Conservation (phyloP, 2,113 vertebrate genomes). For the Pungitius pungitius region DNA sequence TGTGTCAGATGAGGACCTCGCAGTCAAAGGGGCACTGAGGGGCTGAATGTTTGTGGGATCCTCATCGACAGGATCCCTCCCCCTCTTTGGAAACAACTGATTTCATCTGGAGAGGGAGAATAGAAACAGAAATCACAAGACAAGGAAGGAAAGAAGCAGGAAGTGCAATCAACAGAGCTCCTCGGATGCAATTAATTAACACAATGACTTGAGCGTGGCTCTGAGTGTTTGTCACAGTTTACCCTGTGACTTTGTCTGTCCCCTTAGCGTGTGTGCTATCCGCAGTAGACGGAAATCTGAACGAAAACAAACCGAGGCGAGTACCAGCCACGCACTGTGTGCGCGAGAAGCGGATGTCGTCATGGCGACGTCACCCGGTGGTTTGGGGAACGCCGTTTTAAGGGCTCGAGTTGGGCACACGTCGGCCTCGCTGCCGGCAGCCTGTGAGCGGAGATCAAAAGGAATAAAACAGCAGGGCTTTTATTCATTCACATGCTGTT, state of each 20-base stretch:
- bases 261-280: neutral
- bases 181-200: neutral
- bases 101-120: neutral
- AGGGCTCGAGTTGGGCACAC: neutral
- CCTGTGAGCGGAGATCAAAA: slow-evolving; percentile 12
- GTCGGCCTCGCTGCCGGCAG: slow-evolving; percentile 27
- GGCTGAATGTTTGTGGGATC: slow-evolving; percentile 51
- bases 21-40: no score
- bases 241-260: neutral
- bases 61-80: slow-evolving; percentile 41
- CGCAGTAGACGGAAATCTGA: neutral
- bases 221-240: neutral
- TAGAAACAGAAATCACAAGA: neutral
- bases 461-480: neutral
- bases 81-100: slow-evolving; percentile 25
- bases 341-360: no score
- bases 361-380: no score
- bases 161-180: neutral
- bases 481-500: neutral
- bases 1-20: slow-evolving; percentile 41
- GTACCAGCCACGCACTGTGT: neutral
- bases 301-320: no score
- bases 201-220: neutral
- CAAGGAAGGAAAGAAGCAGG: neutral
- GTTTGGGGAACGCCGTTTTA: no score